Evolutionary conservation across 2,888 invertebrate genomes (phyloP).

Genomic region (Busseola fusca): DNA sequence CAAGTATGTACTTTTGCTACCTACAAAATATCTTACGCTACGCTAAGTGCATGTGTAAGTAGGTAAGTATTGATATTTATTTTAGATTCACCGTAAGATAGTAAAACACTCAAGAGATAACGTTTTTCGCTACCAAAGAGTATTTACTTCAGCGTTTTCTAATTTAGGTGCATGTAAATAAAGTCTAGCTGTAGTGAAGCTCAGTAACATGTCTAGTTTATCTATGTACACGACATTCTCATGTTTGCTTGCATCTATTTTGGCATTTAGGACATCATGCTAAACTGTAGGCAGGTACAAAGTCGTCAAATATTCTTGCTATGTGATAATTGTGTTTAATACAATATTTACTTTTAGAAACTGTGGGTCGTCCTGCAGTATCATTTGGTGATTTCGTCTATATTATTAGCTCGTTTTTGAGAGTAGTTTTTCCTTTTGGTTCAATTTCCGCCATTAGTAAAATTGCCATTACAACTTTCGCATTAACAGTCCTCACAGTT

Average conservation of each 20-base stretch:
- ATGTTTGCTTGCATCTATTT: slow-evolving; percentile 18
- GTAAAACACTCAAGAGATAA: slow-evolving; percentile 43
- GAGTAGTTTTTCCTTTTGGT: slow-evolving; percentile 16
- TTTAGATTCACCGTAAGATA: slow-evolving; percentile 36
- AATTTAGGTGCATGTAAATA: slow-evolving; percentile 42
- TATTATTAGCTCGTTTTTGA: slow-evolving; percentile 1
- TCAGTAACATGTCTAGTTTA: slow-evolving; percentile 24
- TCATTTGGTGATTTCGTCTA: neutral
- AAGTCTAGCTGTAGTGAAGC: slow-evolving; percentile 6
- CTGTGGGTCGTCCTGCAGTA: neutral
- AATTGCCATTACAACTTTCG: slow-evolving; percentile 20
- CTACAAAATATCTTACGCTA: neutral
- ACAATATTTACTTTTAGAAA: slow-evolving; percentile 17
- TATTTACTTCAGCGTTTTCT: slow-evolving; percentile 47
- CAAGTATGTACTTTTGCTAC: neutral
- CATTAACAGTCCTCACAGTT: slow-evolving; percentile 53
- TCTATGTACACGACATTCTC: slow-evolving; percentile 19
- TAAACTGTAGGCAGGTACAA: neutral
- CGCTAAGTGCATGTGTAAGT: neutral
- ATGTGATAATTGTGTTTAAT: slow-evolving; percentile 14
- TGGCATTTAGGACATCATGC: slow-evolving; percentile 9
- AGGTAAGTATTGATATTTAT: slow-evolving; percentile 15
- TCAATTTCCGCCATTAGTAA: slow-evolving; percentile 30
- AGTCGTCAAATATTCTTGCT: slow-evolving; percentile 2
- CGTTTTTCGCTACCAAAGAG: slow-evolving; percentile 28